Evolutionary conservation across 2,113 vertebrate genomes (phyloP).

Genomic region (Lophura nycthemera): DNA sequence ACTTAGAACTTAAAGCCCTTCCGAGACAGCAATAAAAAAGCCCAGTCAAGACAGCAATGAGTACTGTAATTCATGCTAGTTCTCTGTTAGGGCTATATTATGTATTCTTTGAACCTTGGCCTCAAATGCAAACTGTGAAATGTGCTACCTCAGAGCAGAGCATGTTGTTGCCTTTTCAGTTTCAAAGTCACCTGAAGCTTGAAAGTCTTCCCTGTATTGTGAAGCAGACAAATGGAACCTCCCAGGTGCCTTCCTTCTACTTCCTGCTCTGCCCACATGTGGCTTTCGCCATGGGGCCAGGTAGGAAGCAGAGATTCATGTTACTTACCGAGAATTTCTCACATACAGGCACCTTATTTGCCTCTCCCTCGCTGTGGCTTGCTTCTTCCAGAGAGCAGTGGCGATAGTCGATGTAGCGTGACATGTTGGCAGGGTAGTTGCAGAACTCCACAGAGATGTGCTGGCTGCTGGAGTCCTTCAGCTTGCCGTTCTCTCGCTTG

Average conservation of each 20-base stretch:
- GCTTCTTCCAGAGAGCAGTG: conserved; percentile 68
- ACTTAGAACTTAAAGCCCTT: neutral
- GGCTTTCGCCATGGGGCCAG: neutral
- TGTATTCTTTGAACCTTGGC: neutral
- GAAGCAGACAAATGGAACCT: neutral
- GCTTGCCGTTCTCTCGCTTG: conserved; percentile 84
- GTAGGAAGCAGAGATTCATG: neutral
- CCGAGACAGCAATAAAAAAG: neutral
- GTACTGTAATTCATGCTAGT: neutral
- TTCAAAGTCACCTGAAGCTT: neutral
- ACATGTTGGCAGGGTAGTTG: conserved; percentile 78
- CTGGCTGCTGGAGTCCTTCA: conserved; percentile 61
- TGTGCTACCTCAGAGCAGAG: neutral
- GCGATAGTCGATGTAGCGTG: conserved; percentile 84
- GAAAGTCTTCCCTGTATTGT: neutral
- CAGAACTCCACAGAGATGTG: conserved; percentile 84
- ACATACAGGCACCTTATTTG: conserved; percentile 69
- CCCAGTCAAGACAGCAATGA: neutral
- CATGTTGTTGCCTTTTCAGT: neutral
- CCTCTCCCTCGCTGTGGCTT: neutral
- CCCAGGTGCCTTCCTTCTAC: neutral
- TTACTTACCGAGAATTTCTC: conserved; percentile 85
- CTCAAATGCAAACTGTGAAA: neutral
- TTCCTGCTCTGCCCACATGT: neutral
- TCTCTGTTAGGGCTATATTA: neutral